phyloP scores from a whole-genome alignment of 37 sponge, comb jelly and placozoan genomes.

The Lycopodina hypogea region DNA sequence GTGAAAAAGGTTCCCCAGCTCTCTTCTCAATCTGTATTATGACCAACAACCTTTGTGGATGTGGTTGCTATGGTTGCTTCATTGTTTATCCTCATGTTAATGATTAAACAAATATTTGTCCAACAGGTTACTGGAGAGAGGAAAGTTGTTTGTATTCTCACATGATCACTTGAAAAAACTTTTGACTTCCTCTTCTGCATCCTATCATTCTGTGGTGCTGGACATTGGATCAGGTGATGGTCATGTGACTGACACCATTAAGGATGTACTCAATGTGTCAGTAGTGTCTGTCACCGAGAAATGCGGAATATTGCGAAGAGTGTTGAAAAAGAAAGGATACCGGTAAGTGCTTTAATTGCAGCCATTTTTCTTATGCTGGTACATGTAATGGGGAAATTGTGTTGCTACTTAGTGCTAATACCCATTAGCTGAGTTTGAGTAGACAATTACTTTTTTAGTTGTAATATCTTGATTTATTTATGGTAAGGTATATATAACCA shows the following conservation, averaged over 20 bases:
- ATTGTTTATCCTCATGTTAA: no score
- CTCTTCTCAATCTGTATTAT: no score
- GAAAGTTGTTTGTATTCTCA: constrained; percentile 64
- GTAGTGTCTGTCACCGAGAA: constrained; percentile 49
- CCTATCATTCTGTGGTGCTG: constrained; percentile 10
- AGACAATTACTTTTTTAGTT: no score
- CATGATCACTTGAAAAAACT: constrained; percentile 24
- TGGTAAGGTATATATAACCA: neutral
- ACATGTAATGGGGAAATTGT: neutral
- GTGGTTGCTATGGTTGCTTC: no score
- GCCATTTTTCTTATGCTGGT: neutral
- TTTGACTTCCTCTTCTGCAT: neutral
- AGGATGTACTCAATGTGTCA: neutral
- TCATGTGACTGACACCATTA: constrained; percentile 46
- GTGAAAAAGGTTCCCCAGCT: no score
- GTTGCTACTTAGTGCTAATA: no score
- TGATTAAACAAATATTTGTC: neutral
- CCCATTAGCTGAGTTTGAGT: no score
- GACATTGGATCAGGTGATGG: constrained; percentile 82
- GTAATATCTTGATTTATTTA: neutral
- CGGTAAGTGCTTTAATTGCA: constrained; percentile 22
- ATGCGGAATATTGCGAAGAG: constrained; percentile 41
- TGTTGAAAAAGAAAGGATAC: constrained; percentile 44
- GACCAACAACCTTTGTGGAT: no score
- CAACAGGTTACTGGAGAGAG: constrained; percentile 57